These are phyloP conservation scores for Brachyopa scutellaris DNA, from an alignment of 2,888 invertebrate genomes.

Conservation along the genomic window DNA sequence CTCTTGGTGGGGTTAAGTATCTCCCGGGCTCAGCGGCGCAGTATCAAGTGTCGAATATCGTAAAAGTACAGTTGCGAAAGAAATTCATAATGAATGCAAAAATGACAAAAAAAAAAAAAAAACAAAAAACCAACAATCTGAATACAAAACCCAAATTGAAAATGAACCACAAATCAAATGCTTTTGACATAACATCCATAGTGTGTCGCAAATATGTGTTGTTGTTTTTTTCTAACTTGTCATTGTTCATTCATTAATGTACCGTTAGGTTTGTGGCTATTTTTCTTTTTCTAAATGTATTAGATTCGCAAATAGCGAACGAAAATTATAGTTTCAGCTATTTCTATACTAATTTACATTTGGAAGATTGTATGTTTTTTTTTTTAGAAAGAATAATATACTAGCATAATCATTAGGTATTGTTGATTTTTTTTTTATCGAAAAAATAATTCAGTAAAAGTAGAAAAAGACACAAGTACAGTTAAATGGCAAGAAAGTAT, in stretches of 20 bases:
- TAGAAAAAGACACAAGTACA: not conserved
- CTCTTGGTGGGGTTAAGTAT: conserved; percentile 13
- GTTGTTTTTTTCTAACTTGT: not conserved
- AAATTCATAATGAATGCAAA: conserved; percentile 50
- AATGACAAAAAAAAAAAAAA: not conserved
- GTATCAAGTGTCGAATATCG: conserved; percentile 19
- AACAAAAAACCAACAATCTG: conserved; percentile 3
- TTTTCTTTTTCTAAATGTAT: not conserved
- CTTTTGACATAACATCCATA: conserved; percentile 29
- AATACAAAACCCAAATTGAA: conserved; percentile 36
- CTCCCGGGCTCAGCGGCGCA: not conserved
- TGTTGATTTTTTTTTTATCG: not conserved
- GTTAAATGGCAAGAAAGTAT: conserved; percentile 13
- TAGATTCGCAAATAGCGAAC: not conserved
- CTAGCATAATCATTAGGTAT: not conserved
- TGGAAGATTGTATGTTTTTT: too few relatives aligned
- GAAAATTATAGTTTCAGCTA: not conserved
- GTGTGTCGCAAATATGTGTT: conserved; percentile 9
- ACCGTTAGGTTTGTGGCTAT: conserved; percentile 7
- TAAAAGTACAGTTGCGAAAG: conserved; percentile 59
- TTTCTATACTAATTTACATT: not conserved
- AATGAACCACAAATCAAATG: conserved; percentile 51
- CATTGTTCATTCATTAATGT: conserved; percentile 15
- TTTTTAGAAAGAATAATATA: not conserved
- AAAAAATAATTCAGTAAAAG: not conserved